Evolutionary conservation across 2,888 invertebrate species (phyloP).

Genomic region (Eurois occulta): DNA sequence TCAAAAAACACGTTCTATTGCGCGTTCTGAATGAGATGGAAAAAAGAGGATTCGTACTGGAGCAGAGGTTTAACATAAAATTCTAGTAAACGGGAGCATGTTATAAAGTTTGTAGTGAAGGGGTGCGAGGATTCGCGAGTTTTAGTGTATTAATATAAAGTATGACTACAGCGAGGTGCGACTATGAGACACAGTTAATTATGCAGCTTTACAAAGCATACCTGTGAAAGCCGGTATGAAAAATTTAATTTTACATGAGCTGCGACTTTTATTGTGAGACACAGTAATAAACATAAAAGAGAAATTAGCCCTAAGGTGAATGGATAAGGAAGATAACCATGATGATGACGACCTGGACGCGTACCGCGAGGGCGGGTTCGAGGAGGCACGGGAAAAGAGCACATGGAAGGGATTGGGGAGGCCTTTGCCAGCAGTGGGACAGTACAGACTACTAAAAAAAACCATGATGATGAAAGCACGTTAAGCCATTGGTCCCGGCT

Average conservation of each 20-base stretch:
- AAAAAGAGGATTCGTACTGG: slow-evolving; percentile 61
- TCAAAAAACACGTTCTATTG: slow-evolving; percentile 72
- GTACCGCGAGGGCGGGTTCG: no score
- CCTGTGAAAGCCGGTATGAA: slow-evolving; percentile 21
- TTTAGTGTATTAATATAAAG: slow-evolving; percentile 54
- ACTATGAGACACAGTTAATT: slow-evolving; percentile 31
- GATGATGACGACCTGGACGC: no score
- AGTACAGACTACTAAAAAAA: no score
- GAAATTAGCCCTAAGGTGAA: neutral
- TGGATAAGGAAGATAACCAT: neutral
- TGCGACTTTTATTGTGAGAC: neutral
- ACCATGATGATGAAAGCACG: no score
- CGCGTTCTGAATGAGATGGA: slow-evolving; percentile 68
- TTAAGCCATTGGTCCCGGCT: no score
- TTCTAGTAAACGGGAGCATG: slow-evolving; percentile 62
- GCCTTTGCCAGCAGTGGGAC: no score
- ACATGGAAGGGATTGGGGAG: no score
- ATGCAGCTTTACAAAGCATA: slow-evolving; percentile 30
- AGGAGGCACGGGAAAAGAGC: no score
- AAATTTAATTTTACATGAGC: slow-evolving; percentile 18
- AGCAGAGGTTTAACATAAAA: slow-evolving; percentile 71
- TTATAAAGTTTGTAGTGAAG: slow-evolving; percentile 57
- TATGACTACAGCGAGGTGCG: slow-evolving; percentile 47
- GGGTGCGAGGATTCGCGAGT: slow-evolving; percentile 43
- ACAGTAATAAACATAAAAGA: neutral